phyloP scores from a whole-genome alignment of 2,797 vertebrate species.

The Sebastes ruberrimus region DNA sequence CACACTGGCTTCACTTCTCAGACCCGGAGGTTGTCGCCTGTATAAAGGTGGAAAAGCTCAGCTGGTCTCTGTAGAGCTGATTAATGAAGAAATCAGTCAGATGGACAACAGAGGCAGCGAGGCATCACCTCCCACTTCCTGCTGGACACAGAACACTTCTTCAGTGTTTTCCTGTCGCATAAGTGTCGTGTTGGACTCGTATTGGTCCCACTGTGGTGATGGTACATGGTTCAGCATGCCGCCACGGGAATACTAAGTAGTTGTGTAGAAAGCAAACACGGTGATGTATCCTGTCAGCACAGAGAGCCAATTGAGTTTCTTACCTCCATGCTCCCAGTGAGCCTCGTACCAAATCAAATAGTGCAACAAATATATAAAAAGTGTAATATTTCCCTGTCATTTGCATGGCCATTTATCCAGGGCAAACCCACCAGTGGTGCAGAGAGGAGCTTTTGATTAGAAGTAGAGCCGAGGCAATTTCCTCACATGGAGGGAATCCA shows the following conservation, averaged over 20 bases:
- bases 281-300: neutral
- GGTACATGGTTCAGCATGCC: neutral
- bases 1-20: no score
- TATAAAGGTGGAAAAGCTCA: neutral
- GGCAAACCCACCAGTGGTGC: neutral
- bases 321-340: neutral
- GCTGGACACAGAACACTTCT: neutral
- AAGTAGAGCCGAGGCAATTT: conserved; percentile 19
- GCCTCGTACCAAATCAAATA: conserved; percentile 1
- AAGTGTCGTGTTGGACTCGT: neutral
- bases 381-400: neutral
- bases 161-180: neutral
- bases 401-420: conserved; percentile 2
- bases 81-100: conserved; percentile 26
- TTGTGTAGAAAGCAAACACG: neutral
- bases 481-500: conserved; percentile 27
- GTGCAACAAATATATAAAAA: neutral
- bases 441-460: conserved; percentile 36
- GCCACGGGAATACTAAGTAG: neutral
- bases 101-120: conserved; percentile 9
- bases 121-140: conserved; percentile 5
- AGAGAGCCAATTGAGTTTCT: neutral
- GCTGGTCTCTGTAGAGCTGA: conserved; percentile 1
- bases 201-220: neutral
- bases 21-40: no score